phyloP scores from a whole-genome alignment of 2,888 invertebrate genomes.

The Acleris emargana region DNA sequence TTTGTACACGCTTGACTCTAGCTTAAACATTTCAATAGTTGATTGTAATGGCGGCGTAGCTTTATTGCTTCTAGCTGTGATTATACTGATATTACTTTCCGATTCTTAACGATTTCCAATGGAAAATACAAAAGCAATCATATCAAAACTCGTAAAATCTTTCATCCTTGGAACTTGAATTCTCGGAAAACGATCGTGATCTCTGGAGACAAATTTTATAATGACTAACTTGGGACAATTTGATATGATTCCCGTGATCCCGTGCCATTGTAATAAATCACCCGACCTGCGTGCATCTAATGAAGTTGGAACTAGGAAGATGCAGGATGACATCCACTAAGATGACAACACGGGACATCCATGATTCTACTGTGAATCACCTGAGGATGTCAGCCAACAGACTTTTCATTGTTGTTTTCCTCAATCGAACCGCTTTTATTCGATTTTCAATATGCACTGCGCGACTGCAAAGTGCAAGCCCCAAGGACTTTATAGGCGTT shows the following conservation, averaged over 20 bases:
- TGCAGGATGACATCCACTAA: background rate
- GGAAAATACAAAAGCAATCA: no score
- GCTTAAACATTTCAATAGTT: constrained; percentile 1
- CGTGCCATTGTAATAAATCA: no score
- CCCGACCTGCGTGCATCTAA: background rate
- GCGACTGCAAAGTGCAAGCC: constrained; percentile 1
- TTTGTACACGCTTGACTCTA: background rate
- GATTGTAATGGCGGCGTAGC: background rate
- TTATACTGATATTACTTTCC: background rate
- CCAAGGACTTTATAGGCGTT: constrained; percentile 3
- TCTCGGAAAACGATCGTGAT: no score
- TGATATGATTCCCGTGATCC: no score
- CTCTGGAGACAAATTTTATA: no score
- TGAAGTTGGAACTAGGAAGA: background rate
- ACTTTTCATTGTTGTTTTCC: constrained; percentile 11
- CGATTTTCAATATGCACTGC: constrained; percentile 1
- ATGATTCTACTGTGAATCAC: background rate
- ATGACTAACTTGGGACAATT: no score
- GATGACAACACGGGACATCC: background rate
- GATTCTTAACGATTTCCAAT: background rate
- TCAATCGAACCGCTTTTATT: background rate
- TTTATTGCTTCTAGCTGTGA: background rate
- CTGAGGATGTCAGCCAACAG: background rate
- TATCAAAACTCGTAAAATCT: no score
- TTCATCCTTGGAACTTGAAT: no score